Evolutionary conservation across 2,888 invertebrate species (phyloP), one percentile per base, ranked within the genome.

Genomic region (Pristionchus exspectatus): DNA sequence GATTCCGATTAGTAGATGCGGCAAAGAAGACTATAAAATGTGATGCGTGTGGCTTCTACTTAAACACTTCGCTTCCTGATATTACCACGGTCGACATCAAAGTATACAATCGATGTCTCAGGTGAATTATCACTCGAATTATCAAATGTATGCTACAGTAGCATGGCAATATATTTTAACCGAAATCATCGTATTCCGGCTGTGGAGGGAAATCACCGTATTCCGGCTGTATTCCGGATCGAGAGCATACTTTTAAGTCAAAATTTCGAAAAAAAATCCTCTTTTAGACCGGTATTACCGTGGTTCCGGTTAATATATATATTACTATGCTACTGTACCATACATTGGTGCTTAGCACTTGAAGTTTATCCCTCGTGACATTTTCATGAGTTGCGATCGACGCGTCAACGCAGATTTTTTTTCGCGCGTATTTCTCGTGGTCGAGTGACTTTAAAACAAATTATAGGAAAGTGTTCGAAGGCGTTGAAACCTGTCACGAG

Each of bases 101-200:
- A 30, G 86, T 86, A 14, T 86, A 86, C 86, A 86, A 86, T 44
- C 86, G 86, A 38, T 86, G 86, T 86, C 66, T 86, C 38, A 86
- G 66, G 86, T 86, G 27, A 30, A 14, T 81, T 10, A 18, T 38
- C 77, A 44, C 33, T 30, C 33, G 0, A 21, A 14, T 30, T 12
- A 81, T 50, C 50, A 9, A 24, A 50, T 50, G 1, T 12, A 69
- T 30, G 4, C 27, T 12, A 69, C 27, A n/a, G 72, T 72, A 21
- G 12, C 27, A 72, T 18, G 59, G 21, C 7, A 59, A 18, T 59
- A 21, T 59, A 59, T 59, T 18, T 56, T 56, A 12, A 56, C 12
- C 56, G 16, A 56, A 16, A 12, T 38, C 38, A 38, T 5, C 38
- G 38, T 38, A 38, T 38, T 5, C 38, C 38, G 38, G 38, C 38